Evolutionary conservation across 1,140 invertebrate species (phyloP).

Genomic region (Neuroterus valhalla): DNA sequence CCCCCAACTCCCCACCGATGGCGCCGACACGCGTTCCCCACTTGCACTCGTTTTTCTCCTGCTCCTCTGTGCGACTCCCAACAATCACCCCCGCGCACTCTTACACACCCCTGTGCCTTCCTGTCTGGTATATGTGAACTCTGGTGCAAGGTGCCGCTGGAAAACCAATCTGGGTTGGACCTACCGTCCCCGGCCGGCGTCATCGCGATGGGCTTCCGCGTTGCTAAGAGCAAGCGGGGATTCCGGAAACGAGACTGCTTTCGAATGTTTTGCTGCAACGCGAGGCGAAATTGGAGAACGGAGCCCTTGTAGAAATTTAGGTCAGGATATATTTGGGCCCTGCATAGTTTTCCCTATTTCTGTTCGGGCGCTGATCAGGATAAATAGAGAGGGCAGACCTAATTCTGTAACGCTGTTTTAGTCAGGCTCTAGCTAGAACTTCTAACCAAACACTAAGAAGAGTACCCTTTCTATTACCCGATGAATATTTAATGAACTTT

Average conservation of each 20-base stretch:
- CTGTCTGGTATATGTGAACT: slow-evolving; percentile 26
- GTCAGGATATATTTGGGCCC: too few species aligned
- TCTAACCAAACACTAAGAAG: too few species aligned
- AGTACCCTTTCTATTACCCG: too few species aligned
- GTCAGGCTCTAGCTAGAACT: too few species aligned
- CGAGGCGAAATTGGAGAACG: too few species aligned
- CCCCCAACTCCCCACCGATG: slow-evolving; percentile 42
- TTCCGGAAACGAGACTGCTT: slow-evolving; percentile 12
- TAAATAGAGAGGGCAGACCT: too few species aligned
- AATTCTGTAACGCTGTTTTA: too few species aligned
- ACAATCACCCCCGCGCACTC: slow-evolving; percentile 35
- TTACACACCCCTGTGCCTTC: slow-evolving; percentile 44
- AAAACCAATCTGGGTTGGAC: background rate
- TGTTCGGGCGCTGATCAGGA: too few species aligned
- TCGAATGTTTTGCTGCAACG: background rate
- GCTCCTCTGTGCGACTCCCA: slow-evolving; percentile 34
- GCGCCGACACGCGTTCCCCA: slow-evolving; percentile 44
- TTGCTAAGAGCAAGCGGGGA: slow-evolving; percentile 36
- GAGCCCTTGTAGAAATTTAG: too few species aligned
- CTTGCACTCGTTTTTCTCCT: slow-evolving; percentile 39
- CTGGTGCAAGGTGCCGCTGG: slow-evolving; percentile 5
- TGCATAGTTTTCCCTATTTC: too few species aligned
- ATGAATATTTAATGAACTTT: too few species aligned
- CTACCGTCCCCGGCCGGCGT: background rate
- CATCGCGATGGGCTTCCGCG: slow-evolving; percentile 24